Conservation (phyloP, 2,113 vertebrate species). For the Corythornis vintsioides region DNA sequence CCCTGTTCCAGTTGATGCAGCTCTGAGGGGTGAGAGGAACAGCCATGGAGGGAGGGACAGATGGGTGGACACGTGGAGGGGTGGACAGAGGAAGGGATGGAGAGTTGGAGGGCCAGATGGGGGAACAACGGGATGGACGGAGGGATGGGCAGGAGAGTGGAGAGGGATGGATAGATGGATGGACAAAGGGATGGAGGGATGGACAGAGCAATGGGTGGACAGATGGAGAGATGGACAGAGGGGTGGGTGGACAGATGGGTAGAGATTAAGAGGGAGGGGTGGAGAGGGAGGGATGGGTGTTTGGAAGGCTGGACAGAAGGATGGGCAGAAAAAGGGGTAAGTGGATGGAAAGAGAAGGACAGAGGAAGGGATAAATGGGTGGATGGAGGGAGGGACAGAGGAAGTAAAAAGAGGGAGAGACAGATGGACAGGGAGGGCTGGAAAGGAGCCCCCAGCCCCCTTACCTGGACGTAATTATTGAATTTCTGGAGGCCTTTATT, state of each 20-base stretch:
- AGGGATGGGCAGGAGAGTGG: background rate
- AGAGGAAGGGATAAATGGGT: background rate
- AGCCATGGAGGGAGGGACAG: background rate
- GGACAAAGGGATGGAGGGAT: no score
- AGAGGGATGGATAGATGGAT: no score
- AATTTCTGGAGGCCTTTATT: slow-evolving; percentile 64
- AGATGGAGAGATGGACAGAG: background rate
- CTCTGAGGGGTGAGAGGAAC: slow-evolving; percentile 52
- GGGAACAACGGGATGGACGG: background rate
- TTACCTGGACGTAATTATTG: slow-evolving; percentile 83
- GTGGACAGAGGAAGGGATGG: no score
- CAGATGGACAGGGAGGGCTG: no score
- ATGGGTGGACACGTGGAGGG: no score
- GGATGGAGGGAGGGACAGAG: no score
- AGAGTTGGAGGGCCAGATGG: background rate
- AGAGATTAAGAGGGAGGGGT: no score
- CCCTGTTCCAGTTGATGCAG: slow-evolving; percentile 88
- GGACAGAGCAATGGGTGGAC: no score
- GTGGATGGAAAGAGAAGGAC: background rate
- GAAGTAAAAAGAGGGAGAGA: background rate
- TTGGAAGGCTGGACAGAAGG: no score
- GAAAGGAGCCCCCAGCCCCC: background rate
- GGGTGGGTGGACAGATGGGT: background rate
- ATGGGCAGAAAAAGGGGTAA: no score
- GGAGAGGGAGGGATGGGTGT: no score